Percentiles rank a stretch among this genome's conserved stretches.
These are phyloP conservation scores for Rhagonycha fulva DNA, from an alignment of 2,888 invertebrate genomes.

Conservation along the genomic window DNA sequence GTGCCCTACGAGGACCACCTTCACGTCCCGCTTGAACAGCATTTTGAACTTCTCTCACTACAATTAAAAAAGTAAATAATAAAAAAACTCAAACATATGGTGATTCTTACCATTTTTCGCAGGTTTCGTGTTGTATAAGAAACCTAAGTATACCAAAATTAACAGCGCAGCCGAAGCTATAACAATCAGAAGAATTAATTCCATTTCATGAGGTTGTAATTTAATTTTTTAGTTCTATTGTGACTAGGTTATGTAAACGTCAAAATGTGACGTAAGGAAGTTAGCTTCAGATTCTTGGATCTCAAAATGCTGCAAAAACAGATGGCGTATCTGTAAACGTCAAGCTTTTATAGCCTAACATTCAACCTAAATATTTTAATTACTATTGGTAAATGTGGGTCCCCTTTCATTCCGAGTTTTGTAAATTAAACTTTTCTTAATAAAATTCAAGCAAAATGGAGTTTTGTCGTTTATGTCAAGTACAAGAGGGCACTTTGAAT, in stretches of 20 bases:
- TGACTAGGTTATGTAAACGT: background rate
- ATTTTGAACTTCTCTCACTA: slow-evolving; percentile 26
- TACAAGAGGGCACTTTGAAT: background rate
- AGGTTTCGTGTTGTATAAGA: slow-evolving; percentile 45
- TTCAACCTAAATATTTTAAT: background rate
- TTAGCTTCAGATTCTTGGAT: background rate
- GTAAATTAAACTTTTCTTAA: background rate
- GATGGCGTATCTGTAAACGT: background rate
- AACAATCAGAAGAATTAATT: slow-evolving; percentile 55
- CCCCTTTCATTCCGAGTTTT: background rate
- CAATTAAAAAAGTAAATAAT: slow-evolving; percentile 4
- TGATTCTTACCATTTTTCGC: slow-evolving; percentile 31
- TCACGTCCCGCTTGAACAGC: slow-evolving; percentile 55
- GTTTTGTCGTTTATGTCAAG: slow-evolving; percentile 9
- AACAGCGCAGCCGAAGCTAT: slow-evolving; percentile 52
- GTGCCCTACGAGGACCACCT: slow-evolving; percentile 67
- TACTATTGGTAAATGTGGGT: background rate
- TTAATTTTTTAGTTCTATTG: background rate
- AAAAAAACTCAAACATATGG: background rate
- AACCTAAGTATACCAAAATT: slow-evolving; percentile 50
- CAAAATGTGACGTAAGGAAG: background rate
- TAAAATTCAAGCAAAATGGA: background rate
- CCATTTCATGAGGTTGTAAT: slow-evolving; percentile 48
- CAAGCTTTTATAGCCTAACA: background rate
- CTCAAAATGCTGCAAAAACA: background rate